These are phyloP conservation scores for Poeciliopsis gracilis DNA, from an alignment of 2,797 vertebrate species.

Conservation along the genomic window DNA sequence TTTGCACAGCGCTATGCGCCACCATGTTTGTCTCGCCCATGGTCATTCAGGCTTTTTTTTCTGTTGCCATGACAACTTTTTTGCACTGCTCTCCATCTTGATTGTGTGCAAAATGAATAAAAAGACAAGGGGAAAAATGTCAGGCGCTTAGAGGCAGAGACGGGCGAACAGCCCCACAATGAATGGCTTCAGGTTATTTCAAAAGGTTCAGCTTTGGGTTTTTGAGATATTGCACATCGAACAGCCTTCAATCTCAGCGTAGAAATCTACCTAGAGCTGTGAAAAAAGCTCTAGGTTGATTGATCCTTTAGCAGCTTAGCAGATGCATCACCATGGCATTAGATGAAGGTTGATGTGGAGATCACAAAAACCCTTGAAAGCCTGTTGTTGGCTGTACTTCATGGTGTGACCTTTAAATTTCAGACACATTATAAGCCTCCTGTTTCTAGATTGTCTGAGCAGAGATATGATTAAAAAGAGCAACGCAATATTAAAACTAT, in stretches of 20 bases:
- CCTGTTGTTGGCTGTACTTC: conserved; percentile 10
- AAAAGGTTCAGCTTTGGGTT: conserved; percentile 38
- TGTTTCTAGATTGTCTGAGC: background rate
- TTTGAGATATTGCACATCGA: conserved; percentile 39
- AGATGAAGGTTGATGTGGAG: conserved; percentile 18
- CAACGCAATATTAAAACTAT: conserved; percentile 24
- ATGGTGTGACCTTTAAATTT: conserved; percentile 25
- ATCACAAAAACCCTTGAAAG: conserved; percentile 15
- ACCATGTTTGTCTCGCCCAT: conserved; percentile 62
- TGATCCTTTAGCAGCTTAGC: conserved; percentile 41
- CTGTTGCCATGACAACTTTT: conserved; percentile 15
- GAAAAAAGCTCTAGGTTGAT: conserved; percentile 40
- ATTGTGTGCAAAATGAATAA: conserved; percentile 70
- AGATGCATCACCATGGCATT: conserved; percentile 20
- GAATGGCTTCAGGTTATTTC: conserved; percentile 45
- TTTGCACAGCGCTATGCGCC: conserved; percentile 44
- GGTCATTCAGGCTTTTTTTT: conserved; percentile 52
- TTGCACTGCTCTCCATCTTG: conserved; percentile 59
- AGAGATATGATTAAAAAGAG: conserved; percentile 25
- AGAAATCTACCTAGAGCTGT: conserved; percentile 47
- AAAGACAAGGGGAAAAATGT: conserved; percentile 68
- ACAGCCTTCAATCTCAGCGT: conserved; percentile 36
- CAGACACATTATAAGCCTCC: conserved; percentile 11
- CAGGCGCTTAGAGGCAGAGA: conserved; percentile 51
- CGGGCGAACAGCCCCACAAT: conserved; percentile 35